Percentiles rank a stretch among this genome's conserved stretches.
phyloP scores from a whole-genome alignment of 2,113 vertebrate genomes.

The Cygnus atratus region DNA sequence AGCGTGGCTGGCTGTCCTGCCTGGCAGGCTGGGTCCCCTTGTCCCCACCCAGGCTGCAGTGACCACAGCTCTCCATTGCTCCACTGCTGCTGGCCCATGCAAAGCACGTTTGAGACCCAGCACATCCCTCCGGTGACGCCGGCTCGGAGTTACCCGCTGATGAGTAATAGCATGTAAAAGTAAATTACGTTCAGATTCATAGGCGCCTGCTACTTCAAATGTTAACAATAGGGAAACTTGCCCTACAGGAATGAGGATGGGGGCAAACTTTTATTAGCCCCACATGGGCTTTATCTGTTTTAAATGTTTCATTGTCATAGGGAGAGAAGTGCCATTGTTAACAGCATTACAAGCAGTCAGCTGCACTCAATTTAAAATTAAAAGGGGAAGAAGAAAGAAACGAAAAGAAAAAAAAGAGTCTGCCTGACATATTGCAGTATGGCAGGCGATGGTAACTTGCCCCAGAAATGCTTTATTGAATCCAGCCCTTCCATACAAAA shows the following conservation, averaged over 20 bases:
- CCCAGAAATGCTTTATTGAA: conserved; percentile 76
- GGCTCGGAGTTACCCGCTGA: background rate
- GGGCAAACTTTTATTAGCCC: conserved; percentile 74
- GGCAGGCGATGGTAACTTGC: conserved; percentile 64
- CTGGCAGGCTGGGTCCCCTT: background rate
- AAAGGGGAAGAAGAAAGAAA: conserved; percentile 54
- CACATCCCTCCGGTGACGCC: background rate
- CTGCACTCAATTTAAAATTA: conserved; percentile 79
- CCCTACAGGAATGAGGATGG: conserved; percentile 62
- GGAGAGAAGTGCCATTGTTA: conserved; percentile 78
- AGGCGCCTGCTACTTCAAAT: conserved; percentile 41
- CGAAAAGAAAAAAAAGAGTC: conserved; percentile 44
- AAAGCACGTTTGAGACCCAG: background rate
- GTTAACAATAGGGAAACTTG: conserved; percentile 58
- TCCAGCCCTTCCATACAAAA: conserved; percentile 71
- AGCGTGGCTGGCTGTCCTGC: background rate
- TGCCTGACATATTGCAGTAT: conserved; percentile 66
- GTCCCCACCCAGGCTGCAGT: background rate
- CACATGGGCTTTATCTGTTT: conserved; percentile 74
- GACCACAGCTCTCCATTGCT: background rate
- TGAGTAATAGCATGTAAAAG: conserved; percentile 34
- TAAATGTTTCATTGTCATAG: conserved; percentile 70
- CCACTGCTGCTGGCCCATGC: background rate
- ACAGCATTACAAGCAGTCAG: conserved; percentile 72
- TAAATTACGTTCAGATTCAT: conserved; percentile 43